Conservation (phyloP, 2,797 vertebrate genomes). For the Myotis myotis region DNA sequence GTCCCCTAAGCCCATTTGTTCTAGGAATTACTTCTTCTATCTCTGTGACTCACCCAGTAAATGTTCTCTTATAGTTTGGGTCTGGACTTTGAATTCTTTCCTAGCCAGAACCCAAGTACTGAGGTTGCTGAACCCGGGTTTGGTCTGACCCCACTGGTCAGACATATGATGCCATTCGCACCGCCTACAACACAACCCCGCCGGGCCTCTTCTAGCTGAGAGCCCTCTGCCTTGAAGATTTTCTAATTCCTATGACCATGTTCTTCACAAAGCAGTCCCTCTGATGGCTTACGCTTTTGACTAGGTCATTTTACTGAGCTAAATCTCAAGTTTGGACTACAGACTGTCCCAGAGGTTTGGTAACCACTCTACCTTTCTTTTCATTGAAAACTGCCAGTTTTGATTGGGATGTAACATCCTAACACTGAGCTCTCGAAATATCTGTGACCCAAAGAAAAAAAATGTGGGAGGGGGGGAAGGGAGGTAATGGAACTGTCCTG, state of each 20-base stretch:
- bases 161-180: no score
- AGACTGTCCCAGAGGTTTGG: neutral
- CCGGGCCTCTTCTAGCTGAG: neutral
- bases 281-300: neutral
- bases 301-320: neutral
- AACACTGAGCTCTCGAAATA: neutral
- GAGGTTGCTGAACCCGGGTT: no score
- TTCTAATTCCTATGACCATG: neutral
- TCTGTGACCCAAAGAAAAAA: neutral
- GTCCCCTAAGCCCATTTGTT: no score
- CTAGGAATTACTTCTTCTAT: no score
- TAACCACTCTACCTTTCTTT: neutral
- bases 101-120: no score
- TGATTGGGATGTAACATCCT: neutral
- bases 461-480: no score
- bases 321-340: neutral
- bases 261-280: neutral
- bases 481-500: neutral
- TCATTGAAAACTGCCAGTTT: neutral
- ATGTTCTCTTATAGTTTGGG: no score
- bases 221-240: neutral
- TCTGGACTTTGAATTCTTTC: no score
- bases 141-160: no score
- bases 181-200: no score
- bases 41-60: no score